phyloP scores from a whole-genome alignment of 2,797 vertebrate species.

The Acanthis flammea region DNA sequence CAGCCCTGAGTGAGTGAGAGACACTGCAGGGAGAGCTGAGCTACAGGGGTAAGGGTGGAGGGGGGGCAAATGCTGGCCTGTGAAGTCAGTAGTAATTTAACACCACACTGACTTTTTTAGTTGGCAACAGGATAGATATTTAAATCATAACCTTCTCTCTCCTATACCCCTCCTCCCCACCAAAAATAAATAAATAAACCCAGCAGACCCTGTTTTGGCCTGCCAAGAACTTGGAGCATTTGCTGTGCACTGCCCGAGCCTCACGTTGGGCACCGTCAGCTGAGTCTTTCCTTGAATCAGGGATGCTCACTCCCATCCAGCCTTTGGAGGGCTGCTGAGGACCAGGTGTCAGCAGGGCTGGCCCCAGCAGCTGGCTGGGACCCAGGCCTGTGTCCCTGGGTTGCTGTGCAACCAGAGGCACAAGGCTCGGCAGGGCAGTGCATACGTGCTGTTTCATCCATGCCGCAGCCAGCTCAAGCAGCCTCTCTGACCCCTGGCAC shows the following conservation, averaged over 20 bases:
- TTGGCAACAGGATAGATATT: conserved; percentile 52
- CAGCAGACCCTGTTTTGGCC: conserved; percentile 24
- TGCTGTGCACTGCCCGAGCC: neutral
- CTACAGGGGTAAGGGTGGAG: neutral
- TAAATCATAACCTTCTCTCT: conserved; percentile 59
- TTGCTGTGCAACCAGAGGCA: conserved; percentile 28
- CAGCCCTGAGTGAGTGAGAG: neutral
- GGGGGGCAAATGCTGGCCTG: neutral
- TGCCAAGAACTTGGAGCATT: conserved; percentile 61
- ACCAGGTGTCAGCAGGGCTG: neutral
- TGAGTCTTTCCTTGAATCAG: conserved; percentile 26
- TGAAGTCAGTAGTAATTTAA: conserved; percentile 62
- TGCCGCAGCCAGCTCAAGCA: neutral
- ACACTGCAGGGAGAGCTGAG: neutral
- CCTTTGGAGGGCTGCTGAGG: neutral
- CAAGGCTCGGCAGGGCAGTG: neutral
- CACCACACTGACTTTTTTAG: conserved; percentile 58
- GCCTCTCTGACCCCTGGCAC: neutral
- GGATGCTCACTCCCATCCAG: neutral
- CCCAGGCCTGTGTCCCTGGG: neutral
- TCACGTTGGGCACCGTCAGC: neutral
- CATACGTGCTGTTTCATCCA: conserved; percentile 4
- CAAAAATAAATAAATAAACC: conserved; percentile 61
- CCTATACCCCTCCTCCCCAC: neutral
- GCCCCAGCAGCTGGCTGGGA: neutral